Conservation (phyloP, 2,797 vertebrate genomes). For the Halcyon smyrnensis region DNA sequence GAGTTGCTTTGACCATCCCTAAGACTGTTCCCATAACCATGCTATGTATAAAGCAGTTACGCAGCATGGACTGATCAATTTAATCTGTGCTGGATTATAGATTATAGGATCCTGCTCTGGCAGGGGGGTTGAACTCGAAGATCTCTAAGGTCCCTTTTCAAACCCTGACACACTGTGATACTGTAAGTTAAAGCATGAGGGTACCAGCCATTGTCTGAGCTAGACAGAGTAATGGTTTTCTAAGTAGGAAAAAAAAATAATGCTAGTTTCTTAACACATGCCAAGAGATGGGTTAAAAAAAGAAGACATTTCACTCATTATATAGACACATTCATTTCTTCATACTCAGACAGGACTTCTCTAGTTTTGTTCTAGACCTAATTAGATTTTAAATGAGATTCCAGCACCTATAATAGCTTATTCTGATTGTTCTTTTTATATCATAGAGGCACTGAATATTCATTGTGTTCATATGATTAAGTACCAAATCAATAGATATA, state of each 20-base stretch:
- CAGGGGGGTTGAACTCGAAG: too few species aligned
- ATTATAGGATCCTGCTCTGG: too few species aligned
- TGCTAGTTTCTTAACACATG: neutral
- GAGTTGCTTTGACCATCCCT: neutral
- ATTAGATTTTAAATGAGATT: constrained; percentile 84
- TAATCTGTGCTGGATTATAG: too few species aligned
- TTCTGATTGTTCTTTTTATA: constrained; percentile 84
- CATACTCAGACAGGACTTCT: constrained; percentile 65
- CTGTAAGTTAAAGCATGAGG: neutral
- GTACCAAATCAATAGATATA: constrained; percentile 74
- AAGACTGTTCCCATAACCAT: accelerated
- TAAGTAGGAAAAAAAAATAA: neutral
- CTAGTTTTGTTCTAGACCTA: constrained; percentile 78
- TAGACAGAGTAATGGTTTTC: neutral
- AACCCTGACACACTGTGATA: too few species aligned
- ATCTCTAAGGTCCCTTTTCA: too few species aligned
- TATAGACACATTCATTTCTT: constrained; percentile 72
- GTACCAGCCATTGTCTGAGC: neutral
- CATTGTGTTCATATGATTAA: constrained; percentile 77
- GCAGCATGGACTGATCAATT: neutral
- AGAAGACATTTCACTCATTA: constrained; percentile 37
- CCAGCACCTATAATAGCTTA: constrained; percentile 80
- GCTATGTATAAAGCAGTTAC: neutral
- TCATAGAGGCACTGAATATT: constrained; percentile 76
- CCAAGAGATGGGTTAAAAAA: constrained; percentile 32